These are phyloP conservation scores for Parnassius mnemosyne DNA, from an alignment of 2,888 invertebrate genomes.

Conservation along the genomic window DNA sequence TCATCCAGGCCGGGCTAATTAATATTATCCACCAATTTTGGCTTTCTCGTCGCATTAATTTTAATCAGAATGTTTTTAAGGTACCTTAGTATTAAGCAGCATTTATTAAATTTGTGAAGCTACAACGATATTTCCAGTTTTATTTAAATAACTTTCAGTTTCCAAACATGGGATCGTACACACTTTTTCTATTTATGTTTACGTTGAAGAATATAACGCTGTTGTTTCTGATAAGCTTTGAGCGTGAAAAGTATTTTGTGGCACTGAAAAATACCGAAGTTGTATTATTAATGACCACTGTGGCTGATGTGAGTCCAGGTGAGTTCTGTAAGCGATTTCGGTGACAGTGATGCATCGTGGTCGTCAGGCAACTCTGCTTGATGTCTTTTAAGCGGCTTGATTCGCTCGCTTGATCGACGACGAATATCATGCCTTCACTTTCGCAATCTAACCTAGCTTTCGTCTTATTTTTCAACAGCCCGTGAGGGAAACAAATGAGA, in stretches of 20 bases:
- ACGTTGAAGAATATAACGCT: background rate
- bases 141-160: constrained; percentile 2
- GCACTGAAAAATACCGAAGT: constrained; percentile 8
- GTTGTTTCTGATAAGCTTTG: constrained; percentile 1
- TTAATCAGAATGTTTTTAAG: no score
- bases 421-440: background rate
- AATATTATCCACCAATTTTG: no score
- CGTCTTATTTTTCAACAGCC: no score
- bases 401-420: no score
- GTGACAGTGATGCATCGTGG: no score
- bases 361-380: background rate
- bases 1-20: no score
- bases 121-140: no score
- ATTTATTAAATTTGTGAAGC: no score
- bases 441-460: background rate
- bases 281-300: background rate
- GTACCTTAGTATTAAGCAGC: no score
- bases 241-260: constrained; percentile 4
- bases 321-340: background rate
- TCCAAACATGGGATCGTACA: background rate
- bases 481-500: no score
- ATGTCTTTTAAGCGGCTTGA: no score
- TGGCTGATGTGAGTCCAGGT: background rate
- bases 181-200: background rate
- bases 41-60: no score